Evolutionary conservation across 1,140 invertebrate genomes (phyloP).

Genomic region (Oncopodura yosiiana): DNA sequence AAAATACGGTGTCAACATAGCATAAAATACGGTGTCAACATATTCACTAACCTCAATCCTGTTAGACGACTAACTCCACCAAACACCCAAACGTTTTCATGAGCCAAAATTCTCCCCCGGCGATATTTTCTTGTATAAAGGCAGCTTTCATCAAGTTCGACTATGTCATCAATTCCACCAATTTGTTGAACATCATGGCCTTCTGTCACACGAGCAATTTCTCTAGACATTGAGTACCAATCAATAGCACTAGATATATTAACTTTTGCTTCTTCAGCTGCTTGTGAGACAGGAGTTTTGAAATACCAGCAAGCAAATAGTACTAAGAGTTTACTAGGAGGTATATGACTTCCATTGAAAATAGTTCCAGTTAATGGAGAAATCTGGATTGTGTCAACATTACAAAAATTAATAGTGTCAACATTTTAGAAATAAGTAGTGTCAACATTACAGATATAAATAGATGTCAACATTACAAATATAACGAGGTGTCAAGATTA

Average conservation of each 20-base stretch:
- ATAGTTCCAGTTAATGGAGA: no score
- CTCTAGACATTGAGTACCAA: slow-evolving; percentile 9
- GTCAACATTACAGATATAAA: no score
- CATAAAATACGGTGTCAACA: no score
- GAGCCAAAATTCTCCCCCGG: slow-evolving; percentile 11
- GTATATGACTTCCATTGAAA: no score
- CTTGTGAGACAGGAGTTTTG: background rate
- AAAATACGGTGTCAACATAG: no score
- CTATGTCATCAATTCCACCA: slow-evolving; percentile 3
- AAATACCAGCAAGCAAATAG: background rate
- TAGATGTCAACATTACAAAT: no score
- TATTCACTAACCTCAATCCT: slow-evolving; percentile 20
- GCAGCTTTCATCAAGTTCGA: slow-evolving; percentile 24
- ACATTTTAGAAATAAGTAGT: no score
- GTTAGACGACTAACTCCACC: slow-evolving; percentile 20
- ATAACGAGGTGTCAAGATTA: no score
- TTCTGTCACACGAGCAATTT: slow-evolving; percentile 1
- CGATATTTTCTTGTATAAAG: slow-evolving; percentile 14
- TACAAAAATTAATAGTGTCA: no score
- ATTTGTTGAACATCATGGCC: slow-evolving; percentile 7
- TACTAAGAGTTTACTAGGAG: background rate
- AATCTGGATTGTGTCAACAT: no score
- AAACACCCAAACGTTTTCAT: slow-evolving; percentile 24
- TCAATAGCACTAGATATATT: background rate
- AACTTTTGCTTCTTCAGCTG: background rate